Conservation (phyloP, 2,888 invertebrate species). For the Spatulosminthurus flaviceps region DNA sequence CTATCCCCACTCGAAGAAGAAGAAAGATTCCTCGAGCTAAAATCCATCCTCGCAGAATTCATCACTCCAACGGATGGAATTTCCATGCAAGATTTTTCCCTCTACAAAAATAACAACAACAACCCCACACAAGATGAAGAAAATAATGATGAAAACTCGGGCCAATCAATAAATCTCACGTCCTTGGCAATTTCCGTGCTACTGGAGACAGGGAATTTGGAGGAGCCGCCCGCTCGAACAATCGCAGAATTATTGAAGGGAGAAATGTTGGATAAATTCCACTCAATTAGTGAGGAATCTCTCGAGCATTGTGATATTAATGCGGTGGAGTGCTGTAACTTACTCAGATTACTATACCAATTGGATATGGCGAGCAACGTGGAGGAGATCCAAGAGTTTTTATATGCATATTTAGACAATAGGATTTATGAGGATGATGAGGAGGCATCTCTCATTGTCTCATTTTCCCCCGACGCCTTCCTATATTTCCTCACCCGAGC, state of each 20-base stretch:
- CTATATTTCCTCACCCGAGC: conserved; percentile 30
- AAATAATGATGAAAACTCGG: no score
- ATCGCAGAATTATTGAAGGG: conserved; percentile 9
- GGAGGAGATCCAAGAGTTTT: conserved; percentile 32
- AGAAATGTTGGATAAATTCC: background rate
- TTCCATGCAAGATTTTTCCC: background rate
- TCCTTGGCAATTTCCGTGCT: conserved; percentile 18
- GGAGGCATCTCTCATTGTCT: background rate
- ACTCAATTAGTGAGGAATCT: background rate
- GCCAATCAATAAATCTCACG: background rate
- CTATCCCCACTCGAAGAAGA: background rate
- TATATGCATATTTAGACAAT: conserved; percentile 16
- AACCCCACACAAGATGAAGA: no score
- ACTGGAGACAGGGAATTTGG: conserved; percentile 19
- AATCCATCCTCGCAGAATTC: conserved; percentile 21
- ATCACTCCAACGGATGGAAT: background rate
- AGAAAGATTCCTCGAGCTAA: background rate
- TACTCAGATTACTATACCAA: conserved; percentile 20
- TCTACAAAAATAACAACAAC: background rate
- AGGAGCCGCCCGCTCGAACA: background rate
- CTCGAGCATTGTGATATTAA: background rate
- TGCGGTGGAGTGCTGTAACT: conserved; percentile 28
- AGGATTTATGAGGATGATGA: conserved; percentile 12
- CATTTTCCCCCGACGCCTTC: conserved; percentile 30
- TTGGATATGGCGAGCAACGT: background rate